These are phyloP conservation scores for Danio jaintianensis DNA, from an alignment of 2,797 vertebrate species.

Conservation along the genomic window DNA sequence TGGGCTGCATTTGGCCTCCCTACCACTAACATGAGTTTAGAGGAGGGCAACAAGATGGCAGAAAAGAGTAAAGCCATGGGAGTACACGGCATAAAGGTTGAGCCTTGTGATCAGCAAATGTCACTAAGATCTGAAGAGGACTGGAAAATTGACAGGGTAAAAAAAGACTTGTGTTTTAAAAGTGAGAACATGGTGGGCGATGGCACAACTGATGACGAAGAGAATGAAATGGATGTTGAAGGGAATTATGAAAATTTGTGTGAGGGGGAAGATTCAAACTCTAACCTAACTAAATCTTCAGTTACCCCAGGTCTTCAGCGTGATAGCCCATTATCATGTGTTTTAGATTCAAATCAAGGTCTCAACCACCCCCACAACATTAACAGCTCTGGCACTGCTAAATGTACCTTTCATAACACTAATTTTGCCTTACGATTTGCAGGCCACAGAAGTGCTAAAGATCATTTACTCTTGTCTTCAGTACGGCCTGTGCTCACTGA, in stretches of 20 bases:
- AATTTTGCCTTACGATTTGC: slow-evolving; percentile 71
- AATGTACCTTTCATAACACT: slow-evolving; percentile 69
- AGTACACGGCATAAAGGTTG: slow-evolving; percentile 41
- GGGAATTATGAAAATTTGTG: slow-evolving; percentile 63
- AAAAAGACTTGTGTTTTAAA: slow-evolving; percentile 31
- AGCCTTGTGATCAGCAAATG: slow-evolving; percentile 48
- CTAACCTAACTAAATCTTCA: slow-evolving; percentile 69
- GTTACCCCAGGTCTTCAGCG: slow-evolving; percentile 67
- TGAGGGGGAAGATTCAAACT: slow-evolving; percentile 64
- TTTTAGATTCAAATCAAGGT: slow-evolving; percentile 73
- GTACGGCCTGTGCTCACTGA: slow-evolving; percentile 76
- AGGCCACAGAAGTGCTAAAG: slow-evolving; percentile 65
- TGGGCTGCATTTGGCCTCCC: slow-evolving; percentile 74
- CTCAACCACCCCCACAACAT: slow-evolving; percentile 73
- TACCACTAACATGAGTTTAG: slow-evolving; percentile 62
- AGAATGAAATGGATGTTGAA: slow-evolving; percentile 68
- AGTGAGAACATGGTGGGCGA: slow-evolving; percentile 66
- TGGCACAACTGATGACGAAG: slow-evolving; percentile 56
- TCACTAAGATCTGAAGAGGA: slow-evolving; percentile 43
- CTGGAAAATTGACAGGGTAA: slow-evolving; percentile 29
- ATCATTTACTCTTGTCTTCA: slow-evolving; percentile 46
- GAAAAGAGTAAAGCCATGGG: slow-evolving; percentile 37
- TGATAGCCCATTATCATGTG: slow-evolving; percentile 72
- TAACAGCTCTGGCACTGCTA: slow-evolving; percentile 73
- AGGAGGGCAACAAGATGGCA: slow-evolving; percentile 60